Evolutionary conservation across 2,113 vertebrate species (phyloP).

Genomic region (Scomber scombrus): DNA sequence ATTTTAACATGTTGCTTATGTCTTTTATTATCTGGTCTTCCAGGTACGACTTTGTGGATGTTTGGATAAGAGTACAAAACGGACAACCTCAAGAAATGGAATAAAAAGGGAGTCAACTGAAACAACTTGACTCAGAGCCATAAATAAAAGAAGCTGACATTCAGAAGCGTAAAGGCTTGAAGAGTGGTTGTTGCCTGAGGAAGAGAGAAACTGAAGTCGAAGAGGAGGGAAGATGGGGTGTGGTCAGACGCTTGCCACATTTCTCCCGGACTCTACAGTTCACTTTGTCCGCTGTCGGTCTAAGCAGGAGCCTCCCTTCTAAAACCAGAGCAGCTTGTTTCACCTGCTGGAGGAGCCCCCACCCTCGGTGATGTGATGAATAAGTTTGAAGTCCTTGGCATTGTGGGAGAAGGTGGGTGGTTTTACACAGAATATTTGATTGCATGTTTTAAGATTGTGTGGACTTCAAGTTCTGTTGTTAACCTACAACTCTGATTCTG

Average conservation of each 20-base stretch:
- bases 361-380: constrained; percentile 99
- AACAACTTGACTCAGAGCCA: background rate
- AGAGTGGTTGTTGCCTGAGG: constrained; percentile 3
- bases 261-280: constrained; percentile 58
- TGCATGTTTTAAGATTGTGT: constrained; percentile 21
- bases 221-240: constrained; percentile 63
- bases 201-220: constrained; percentile 22
- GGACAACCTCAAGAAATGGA: constrained; percentile 43
- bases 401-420: constrained; percentile 99
- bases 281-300: constrained; percentile 29
- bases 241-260: constrained; percentile 28
- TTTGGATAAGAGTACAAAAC: constrained; percentile 35
- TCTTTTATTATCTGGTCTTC: constrained; percentile 51
- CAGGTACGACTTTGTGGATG: constrained; percentile 48
- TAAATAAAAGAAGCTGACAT: constrained; percentile 44
- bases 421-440: constrained; percentile 29
- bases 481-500: constrained; percentile 8
- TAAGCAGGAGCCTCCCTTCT: constrained; percentile 57
- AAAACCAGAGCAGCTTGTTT: constrained; percentile 82
- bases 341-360: constrained; percentile 93
- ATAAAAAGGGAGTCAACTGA: constrained; percentile 26
- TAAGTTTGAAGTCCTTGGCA: constrained; percentile 99
- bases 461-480: background rate
- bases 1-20: constrained; percentile 22
- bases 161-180: background rate